Evolutionary conservation across 1,140 invertebrate genomes (phyloP).

Genomic region (Mizuhopecten yessoensis): DNA sequence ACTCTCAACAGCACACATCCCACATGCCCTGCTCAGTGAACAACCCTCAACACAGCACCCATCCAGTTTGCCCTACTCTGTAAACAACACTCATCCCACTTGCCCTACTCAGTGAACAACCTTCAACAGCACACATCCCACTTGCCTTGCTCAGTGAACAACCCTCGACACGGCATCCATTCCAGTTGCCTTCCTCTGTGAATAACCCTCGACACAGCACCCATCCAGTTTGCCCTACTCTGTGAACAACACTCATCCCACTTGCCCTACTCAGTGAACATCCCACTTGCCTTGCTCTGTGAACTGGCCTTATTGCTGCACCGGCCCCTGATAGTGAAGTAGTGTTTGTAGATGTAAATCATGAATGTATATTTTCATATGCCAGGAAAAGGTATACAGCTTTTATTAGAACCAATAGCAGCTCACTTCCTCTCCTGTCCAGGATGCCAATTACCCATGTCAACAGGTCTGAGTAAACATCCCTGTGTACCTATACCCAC

Average conservation of each 20-base stretch:
- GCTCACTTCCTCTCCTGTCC: background rate
- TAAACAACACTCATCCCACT: too few relatives aligned
- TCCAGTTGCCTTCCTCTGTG: too few relatives aligned
- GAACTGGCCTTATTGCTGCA: background rate
- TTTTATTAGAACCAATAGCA: background rate
- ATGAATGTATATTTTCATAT: background rate
- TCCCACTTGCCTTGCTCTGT: background rate
- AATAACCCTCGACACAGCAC: background rate
- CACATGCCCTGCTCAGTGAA: too few relatives aligned
- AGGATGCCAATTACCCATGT: conserved; percentile 25
- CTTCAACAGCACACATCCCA: too few relatives aligned
- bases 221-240: background rate
- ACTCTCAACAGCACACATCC: too few relatives aligned
- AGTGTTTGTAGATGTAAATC: background rate
- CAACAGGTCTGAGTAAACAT: background rate
- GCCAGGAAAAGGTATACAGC: background rate
- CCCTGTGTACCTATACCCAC: conserved; percentile 27
- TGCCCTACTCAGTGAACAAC: too few relatives aligned
- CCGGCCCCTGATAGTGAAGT: background rate
- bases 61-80: too few relatives aligned
- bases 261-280: background rate
- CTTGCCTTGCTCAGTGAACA: too few relatives aligned
- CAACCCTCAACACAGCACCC: too few relatives aligned
- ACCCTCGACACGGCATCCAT: too few relatives aligned
- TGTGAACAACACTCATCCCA: background rate